Conservation (phyloP, 2,888 invertebrate species). For the Dicyrtoma fusca region DNA sequence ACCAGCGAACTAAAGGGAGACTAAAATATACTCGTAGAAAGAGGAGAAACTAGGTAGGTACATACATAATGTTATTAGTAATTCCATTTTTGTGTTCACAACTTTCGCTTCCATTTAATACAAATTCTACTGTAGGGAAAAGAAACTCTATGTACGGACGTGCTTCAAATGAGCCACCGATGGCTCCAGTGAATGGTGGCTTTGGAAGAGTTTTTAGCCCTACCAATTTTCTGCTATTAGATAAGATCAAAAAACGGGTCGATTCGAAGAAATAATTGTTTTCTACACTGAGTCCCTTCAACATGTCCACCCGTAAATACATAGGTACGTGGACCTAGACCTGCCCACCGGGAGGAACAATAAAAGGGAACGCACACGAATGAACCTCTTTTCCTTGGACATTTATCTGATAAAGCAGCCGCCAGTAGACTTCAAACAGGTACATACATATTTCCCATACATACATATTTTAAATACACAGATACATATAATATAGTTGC, state of each 20-base stretch:
- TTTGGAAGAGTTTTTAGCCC: not conserved
- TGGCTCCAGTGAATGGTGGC: not conserved
- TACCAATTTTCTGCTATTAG: conserved; percentile 22
- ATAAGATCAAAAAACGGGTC: conserved; percentile 10
- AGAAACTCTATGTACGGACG: not conserved
- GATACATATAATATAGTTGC: too few relatives aligned
- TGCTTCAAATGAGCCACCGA: not conserved
- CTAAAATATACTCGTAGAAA: too few relatives aligned
- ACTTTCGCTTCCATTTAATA: not conserved
- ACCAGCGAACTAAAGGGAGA: too few relatives aligned
- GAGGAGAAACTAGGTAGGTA: too few relatives aligned
- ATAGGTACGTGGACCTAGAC: not conserved
- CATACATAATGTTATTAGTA: too few relatives aligned
- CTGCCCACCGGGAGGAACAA: not conserved
- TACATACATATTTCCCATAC: not conserved
- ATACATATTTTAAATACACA: not conserved
- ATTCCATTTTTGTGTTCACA: too few relatives aligned
- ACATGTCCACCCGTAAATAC: not conserved
- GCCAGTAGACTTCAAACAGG: not conserved
- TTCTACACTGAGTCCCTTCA: conserved; percentile 19
- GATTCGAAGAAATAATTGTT: conserved; percentile 14
- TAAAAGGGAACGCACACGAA: conserved; percentile 8
- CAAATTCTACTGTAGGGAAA: not conserved
- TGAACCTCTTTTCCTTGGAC: conserved; percentile 6
- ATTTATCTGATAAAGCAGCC: conserved; percentile 11